These are phyloP conservation scores for Esperia sulphurella DNA, from an alignment of 2,888 invertebrate genomes.

Conservation along the genomic window DNA sequence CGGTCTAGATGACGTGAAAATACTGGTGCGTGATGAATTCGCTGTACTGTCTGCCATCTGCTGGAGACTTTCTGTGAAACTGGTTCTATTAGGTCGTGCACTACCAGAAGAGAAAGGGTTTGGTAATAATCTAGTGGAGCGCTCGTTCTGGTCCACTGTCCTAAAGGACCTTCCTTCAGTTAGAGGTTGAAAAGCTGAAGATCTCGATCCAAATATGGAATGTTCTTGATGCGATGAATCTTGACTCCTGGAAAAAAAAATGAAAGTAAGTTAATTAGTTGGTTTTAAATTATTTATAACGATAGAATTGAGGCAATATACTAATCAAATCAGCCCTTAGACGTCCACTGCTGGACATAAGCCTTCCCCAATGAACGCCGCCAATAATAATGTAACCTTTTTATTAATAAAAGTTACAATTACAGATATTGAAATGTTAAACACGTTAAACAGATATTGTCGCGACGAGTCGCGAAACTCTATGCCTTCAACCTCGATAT, in stretches of 20 bases:
- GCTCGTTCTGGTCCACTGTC: constrained; percentile 48
- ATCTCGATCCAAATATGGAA: constrained; percentile 54
- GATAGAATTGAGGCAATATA: too few relatives aligned
- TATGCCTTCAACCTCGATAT: too few relatives aligned
- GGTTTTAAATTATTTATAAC: too few relatives aligned
- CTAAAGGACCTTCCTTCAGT: constrained; percentile 47
- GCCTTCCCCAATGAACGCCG: too few relatives aligned
- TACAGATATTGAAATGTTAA: too few relatives aligned
- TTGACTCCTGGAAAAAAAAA: constrained; percentile 39
- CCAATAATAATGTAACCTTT: too few relatives aligned
- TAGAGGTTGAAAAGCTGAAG: constrained; percentile 66
- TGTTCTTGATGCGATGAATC: constrained; percentile 39
- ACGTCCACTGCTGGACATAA: too few relatives aligned
- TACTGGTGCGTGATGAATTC: constrained; percentile 60
- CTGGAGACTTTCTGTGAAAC: constrained; percentile 28
- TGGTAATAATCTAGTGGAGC: constrained; percentile 51
- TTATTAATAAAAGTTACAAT: too few relatives aligned
- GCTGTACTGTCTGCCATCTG: constrained; percentile 26
- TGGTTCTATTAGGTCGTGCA: constrained; percentile 32
- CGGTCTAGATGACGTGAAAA: constrained; percentile 51
- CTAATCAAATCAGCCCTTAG: too few relatives aligned
- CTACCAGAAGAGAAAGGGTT: constrained; percentile 58
- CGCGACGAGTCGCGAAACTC: too few relatives aligned
- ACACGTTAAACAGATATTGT: too few relatives aligned
- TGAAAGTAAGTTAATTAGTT: too few relatives aligned